These are phyloP conservation scores for Desoria tigrina DNA, from an alignment of 2,888 invertebrate species.

Conservation along the genomic window DNA sequence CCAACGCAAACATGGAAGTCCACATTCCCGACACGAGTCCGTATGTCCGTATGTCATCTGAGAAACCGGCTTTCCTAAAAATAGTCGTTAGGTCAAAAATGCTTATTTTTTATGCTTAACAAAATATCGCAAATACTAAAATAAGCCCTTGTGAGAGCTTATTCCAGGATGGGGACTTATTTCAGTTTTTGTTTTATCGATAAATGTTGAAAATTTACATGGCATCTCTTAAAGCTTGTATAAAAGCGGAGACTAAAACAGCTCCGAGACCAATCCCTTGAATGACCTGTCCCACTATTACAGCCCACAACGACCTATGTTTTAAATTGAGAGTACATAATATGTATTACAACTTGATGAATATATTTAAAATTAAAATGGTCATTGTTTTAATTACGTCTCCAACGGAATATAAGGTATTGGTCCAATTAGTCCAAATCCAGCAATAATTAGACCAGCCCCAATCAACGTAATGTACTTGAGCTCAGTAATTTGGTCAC, in stretches of 20 bases:
- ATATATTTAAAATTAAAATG: not conserved
- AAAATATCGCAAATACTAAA: no score
- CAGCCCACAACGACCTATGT: slow-evolving; percentile 66
- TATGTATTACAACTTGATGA: not conserved
- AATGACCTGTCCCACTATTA: slow-evolving; percentile 70
- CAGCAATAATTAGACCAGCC: slow-evolving; percentile 66
- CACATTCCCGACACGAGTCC: slow-evolving; percentile 85
- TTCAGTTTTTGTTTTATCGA: no score
- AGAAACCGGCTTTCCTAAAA: no score
- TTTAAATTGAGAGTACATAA: no score
- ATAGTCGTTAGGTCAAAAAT: no score
- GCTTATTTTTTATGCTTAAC: no score
- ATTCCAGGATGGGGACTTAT: no score
- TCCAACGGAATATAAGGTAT: slow-evolving; percentile 71
- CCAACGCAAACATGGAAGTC: slow-evolving; percentile 85
- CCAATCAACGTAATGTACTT: slow-evolving; percentile 70
- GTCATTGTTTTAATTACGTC: slow-evolving; percentile 65
- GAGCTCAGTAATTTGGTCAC: slow-evolving; percentile 70
- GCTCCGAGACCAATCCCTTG: slow-evolving; percentile 83
- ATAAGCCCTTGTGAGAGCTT: no score
- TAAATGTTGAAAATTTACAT: slow-evolving; percentile 69
- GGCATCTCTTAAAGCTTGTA: slow-evolving; percentile 76
- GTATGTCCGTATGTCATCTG: no score
- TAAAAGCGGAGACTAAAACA: slow-evolving; percentile 81
- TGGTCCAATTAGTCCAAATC: slow-evolving; percentile 76